Percentiles rank a stretch among this genome's conserved stretches.
These are phyloP conservation scores for Catagonus wagneri DNA, from an alignment of 2,113 vertebrate genomes.

Conservation along the genomic window DNA sequence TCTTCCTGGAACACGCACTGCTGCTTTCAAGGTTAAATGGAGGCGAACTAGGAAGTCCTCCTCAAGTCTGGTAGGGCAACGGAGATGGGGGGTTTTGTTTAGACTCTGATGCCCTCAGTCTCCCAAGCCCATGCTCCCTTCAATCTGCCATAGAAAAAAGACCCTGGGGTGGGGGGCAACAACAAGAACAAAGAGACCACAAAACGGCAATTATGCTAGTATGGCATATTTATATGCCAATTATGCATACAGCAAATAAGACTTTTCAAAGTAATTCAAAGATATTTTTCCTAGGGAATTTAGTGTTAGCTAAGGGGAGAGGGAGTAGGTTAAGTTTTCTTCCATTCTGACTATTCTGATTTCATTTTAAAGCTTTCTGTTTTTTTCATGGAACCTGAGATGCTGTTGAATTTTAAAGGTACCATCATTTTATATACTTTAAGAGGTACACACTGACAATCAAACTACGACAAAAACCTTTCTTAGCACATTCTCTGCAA, in stretches of 20 bases:
- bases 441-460: conserved; percentile 10
- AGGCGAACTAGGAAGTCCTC: background rate
- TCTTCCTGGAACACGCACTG: background rate
- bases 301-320: background rate
- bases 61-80: background rate
- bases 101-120: background rate
- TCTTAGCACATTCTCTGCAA: background rate
- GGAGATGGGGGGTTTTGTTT: background rate
- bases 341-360: background rate
- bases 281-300: background rate
- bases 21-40: background rate
- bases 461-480: background rate
- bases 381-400: background rate
- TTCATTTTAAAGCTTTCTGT: background rate
- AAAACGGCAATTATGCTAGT: background rate
- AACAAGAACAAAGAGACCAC: background rate
- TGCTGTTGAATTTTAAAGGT: background rate
- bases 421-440: background rate
- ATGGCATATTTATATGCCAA: too few species aligned
- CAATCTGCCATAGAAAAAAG: background rate
- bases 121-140: background rate
- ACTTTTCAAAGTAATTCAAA: background rate
- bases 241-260: background rate
- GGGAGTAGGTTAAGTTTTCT: background rate
- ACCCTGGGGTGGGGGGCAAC: background rate